Conservation (phyloP, 2,113 vertebrate genomes). For the Tautogolabrus adspersus region DNA sequence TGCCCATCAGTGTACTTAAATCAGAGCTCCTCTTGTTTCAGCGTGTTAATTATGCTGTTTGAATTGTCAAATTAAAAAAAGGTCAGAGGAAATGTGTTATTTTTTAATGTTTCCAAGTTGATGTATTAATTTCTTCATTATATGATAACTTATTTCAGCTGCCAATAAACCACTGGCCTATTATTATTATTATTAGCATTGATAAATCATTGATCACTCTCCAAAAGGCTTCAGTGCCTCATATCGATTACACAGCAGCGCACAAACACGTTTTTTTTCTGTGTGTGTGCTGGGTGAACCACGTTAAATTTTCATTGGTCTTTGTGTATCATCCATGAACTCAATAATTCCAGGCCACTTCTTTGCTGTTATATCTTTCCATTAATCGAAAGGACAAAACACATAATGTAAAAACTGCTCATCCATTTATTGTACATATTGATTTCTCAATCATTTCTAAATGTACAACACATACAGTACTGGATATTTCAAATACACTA, state of each 20-base stretch:
- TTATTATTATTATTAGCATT: slow-evolving; percentile 21
- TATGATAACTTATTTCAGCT: slow-evolving; percentile 39
- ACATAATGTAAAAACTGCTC: no score
- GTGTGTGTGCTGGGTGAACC: slow-evolving; percentile 13
- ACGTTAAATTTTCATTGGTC: slow-evolving; percentile 34
- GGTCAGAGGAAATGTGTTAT: not conserved
- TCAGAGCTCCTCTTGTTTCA: slow-evolving; percentile 8
- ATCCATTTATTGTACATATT: not conserved
- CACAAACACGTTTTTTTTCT: slow-evolving; percentile 40
- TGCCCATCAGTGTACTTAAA: not conserved
- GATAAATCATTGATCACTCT: slow-evolving; percentile 57
- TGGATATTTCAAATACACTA: slow-evolving; percentile 13
- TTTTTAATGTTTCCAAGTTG: slow-evolving; percentile 28
- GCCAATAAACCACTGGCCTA: slow-evolving; percentile 25
- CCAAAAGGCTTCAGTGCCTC: slow-evolving; percentile 42
- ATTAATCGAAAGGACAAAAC: not conserved
- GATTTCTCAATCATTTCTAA: slow-evolving; percentile 11
- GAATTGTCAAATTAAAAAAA: no score
- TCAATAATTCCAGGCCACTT: slow-evolving; percentile 32
- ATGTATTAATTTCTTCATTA: slow-evolving; percentile 48
- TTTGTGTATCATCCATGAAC: slow-evolving; percentile 17
- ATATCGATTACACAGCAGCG: slow-evolving; percentile 49
- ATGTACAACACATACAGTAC: not conserved
- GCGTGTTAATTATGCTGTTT: not conserved
- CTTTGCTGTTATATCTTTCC: not conserved